Conservation (phyloP, 2,888 invertebrate genomes). For the Caenorhabditis sp. region DNA sequence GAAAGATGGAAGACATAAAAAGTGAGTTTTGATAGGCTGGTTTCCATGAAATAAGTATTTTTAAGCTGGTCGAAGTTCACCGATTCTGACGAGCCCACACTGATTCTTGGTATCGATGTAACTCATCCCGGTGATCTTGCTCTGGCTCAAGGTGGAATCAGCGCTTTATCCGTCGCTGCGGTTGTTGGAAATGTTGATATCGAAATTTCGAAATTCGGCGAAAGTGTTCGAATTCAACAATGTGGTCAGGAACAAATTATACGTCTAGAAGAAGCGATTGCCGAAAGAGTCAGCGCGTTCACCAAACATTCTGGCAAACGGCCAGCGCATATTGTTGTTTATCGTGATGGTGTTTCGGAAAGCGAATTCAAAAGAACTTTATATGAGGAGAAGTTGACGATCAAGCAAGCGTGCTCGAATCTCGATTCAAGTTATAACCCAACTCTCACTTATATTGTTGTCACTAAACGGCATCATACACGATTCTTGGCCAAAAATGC, state of each 20-base stretch:
- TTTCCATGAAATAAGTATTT: not conserved
- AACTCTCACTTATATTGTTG: slow-evolving; percentile 66
- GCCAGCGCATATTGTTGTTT: slow-evolving; percentile 68
- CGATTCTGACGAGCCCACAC: slow-evolving; percentile 73
- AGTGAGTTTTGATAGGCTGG: not conserved
- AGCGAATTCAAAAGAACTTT: slow-evolving; percentile 69
- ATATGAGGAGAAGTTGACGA: slow-evolving; percentile 64
- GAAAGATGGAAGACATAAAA: not conserved
- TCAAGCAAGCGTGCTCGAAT: slow-evolving; percentile 63
- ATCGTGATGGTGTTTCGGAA: slow-evolving; percentile 69
- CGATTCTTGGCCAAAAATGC: no score
- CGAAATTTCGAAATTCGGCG: slow-evolving; percentile 70
- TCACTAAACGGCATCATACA: slow-evolving; percentile 66
- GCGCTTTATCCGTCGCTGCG: slow-evolving; percentile 76
- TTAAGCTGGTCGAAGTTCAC: no score
- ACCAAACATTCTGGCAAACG: slow-evolving; percentile 54
- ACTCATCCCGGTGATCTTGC: slow-evolving; percentile 80
- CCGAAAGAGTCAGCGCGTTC: slow-evolving; percentile 61
- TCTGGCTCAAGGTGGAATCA: slow-evolving; percentile 77
- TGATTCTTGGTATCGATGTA: slow-evolving; percentile 88
- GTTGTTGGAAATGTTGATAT: slow-evolving; percentile 76
- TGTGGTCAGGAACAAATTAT: slow-evolving; percentile 70
- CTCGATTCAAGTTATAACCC: slow-evolving; percentile 65
- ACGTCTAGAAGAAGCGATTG: slow-evolving; percentile 63
- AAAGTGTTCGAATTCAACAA: slow-evolving; percentile 81